Evolutionary conservation across 53 echinoderm and acorn worm species (phyloP).

Genomic region (Pentamera pediparva): DNA sequence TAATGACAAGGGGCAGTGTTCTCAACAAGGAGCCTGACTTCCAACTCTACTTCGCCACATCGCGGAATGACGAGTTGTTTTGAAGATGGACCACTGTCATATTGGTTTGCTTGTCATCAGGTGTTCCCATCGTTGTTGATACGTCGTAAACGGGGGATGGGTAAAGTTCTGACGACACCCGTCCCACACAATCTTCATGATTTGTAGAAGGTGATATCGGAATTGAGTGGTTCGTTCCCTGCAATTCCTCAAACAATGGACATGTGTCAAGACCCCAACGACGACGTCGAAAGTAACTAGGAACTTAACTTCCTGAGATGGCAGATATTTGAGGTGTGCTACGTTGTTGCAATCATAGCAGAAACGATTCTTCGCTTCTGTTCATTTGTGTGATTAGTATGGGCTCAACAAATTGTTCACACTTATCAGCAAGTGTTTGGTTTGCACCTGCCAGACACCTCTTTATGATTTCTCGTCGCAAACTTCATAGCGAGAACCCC

Average conservation of each 20-base stretch:
- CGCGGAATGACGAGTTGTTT: too few relatives aligned
- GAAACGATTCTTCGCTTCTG: neutral
- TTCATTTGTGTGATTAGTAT: too few relatives aligned
- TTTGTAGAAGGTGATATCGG: neutral
- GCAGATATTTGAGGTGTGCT: too few relatives aligned
- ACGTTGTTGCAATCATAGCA: neutral
- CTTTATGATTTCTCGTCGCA: neutral
- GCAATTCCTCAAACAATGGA: neutral
- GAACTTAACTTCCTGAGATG: too few relatives aligned
- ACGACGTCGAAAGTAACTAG: conserved; percentile 23
- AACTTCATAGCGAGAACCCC: neutral
- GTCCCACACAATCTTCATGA: neutral
- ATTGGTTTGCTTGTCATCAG: neutral
- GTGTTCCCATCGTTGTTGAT: neutral
- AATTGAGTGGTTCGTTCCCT: neutral
- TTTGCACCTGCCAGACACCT: neutral
- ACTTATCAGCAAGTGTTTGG: neutral
- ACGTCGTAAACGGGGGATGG: neutral
- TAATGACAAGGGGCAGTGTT: too few relatives aligned
- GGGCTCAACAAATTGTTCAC: neutral
- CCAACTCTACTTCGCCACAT: too few relatives aligned
- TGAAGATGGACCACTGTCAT: neutral
- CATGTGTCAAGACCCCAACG: conserved; percentile 16
- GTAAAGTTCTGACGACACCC: neutral
- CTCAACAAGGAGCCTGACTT: too few relatives aligned